Evolutionary conservation across 2,797 vertebrate species (phyloP), one percentile per base, ranked within the genome.

Genomic region (Rhadinocentrus ornatus): DNA sequence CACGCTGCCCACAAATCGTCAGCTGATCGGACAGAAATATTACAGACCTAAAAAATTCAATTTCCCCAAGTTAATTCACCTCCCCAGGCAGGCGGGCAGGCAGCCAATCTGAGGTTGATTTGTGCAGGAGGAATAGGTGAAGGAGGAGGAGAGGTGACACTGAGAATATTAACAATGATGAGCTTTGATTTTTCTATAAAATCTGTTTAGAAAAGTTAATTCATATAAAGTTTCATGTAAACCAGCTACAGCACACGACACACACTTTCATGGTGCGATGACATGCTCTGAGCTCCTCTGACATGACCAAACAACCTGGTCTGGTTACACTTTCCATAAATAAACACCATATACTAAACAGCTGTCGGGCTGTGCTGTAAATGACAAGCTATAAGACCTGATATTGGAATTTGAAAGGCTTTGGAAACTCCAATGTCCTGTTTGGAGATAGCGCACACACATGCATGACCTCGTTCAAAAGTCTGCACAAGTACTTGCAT

Each of bases 11-110:
- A 37, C 26, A 31, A 71, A 65, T 58, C 59, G 26, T 62, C 77
- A 59, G 1, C 83, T 29, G 41, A 64, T 73, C 58, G 44, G 44
- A 66, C 55, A 50, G 71, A 80, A 80, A 80, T 69, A 62, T 75
- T 67, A 56, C 67, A 73, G 39, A 57, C 26, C 56, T 59, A 41
- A 66, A 80, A 80, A 81, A 83, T 69, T 73, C 72, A 69, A 83
- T 83, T 81, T 83, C 63, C 66, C 48, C 0, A 3, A 77, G 78
- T 83, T 81, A 71, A 83, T 81, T 78, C 69, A 44, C 59, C 73
- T 5, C 69, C 76, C 44, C 24, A 4, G 58, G 77, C 65, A n/a
- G 73, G 68, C 55, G 66, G 59, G 64, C 31, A 32, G 63, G 77
- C 64, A 6, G 24, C 64, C 64, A 53, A 48, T 71, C 60, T 57